These are phyloP conservation scores for Taeniopygia guttata DNA, from an alignment of 2,797 vertebrate genomes.

Conservation along the genomic window DNA sequence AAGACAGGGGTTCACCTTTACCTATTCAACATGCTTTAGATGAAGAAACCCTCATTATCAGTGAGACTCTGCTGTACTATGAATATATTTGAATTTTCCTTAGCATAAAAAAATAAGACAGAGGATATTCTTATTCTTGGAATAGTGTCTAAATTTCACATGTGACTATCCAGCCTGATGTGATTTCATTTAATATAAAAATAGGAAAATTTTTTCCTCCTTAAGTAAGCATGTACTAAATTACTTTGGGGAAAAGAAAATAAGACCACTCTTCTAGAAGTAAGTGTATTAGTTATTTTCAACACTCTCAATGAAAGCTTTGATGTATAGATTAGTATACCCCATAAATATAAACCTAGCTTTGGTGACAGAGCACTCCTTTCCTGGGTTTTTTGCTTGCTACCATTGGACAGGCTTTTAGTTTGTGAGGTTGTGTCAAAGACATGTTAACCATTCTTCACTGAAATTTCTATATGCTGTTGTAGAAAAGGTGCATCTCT, in stretches of 20 bases:
- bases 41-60: background rate
- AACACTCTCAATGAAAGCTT: background rate
- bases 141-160: background rate
- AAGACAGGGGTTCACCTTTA: background rate
- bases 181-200: background rate
- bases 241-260: background rate
- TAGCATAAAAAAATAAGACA: background rate
- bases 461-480: background rate
- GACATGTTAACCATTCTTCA: background rate
- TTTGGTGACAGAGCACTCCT: background rate
- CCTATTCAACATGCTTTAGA: fast-evolving
- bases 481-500: background rate
- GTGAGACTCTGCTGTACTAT: background rate
- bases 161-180: background rate
- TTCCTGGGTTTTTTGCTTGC: background rate
- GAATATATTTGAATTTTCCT: background rate
- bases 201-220: background rate
- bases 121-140: background rate
- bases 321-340: background rate
- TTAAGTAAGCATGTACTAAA: background rate
- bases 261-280: background rate
- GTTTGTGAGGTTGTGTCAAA: background rate
- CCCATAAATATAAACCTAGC: background rate
- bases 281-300: background rate
- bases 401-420: background rate